Conservation (phyloP, 1,140 invertebrate genomes). For the Musca domestica region DNA sequence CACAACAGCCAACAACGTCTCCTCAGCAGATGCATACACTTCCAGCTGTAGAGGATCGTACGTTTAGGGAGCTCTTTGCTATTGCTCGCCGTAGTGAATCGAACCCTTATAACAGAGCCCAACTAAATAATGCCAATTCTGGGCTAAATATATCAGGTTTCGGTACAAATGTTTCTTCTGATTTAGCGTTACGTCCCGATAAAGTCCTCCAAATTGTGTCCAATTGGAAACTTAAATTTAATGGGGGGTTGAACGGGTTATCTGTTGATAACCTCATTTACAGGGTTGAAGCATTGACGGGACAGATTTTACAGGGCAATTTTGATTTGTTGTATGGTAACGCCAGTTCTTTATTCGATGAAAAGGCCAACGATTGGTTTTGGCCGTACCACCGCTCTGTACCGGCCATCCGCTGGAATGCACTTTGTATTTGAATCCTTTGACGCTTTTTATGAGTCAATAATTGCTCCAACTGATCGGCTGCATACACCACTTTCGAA, state of each 20-base stretch:
- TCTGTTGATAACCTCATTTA: neutral
- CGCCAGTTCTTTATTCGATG: neutral
- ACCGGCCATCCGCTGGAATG: neutral
- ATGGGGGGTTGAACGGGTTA: neutral
- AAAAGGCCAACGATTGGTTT: neutral
- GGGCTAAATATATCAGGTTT: neutral
- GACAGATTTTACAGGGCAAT: neutral
- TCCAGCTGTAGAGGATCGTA: too few relatives aligned
- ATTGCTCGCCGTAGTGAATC: too few relatives aligned
- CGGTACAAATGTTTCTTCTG: neutral
- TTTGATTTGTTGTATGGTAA: neutral
- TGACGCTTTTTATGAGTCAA: too few relatives aligned
- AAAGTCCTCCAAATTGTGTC: neutral
- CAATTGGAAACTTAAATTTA: neutral
- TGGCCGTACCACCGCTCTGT: neutral
- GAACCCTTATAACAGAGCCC: too few relatives aligned
- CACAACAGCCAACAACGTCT: too few relatives aligned
- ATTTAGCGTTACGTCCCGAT: neutral
- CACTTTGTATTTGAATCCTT: neutral
- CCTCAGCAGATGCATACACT: too few relatives aligned
- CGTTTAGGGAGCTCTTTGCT: too few relatives aligned
- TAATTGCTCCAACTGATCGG: neutral
- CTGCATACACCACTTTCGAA: neutral
- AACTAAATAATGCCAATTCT: neutral
- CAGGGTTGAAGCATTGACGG: neutral